These are phyloP conservation scores for Zootoca vivipara DNA, from an alignment of 2,113 vertebrate genomes.

Conservation along the genomic window DNA sequence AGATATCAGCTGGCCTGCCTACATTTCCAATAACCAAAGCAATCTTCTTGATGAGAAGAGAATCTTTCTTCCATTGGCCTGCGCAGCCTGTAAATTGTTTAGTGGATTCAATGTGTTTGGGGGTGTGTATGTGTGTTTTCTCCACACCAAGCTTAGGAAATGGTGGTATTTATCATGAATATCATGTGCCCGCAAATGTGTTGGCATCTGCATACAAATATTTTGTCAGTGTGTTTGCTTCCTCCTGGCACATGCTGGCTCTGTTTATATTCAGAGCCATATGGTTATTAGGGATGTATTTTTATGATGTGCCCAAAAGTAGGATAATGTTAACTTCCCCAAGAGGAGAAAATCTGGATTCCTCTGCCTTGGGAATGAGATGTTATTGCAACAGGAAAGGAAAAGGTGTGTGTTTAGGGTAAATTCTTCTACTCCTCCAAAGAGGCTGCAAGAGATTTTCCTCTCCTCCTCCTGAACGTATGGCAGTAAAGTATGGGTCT, in stretches of 20 bases:
- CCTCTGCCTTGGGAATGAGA: not conserved
- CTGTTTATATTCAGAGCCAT: slow-evolving; percentile 23
- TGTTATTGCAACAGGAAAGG: not conserved
- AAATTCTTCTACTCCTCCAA: not conserved
- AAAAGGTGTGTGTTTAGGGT: not conserved
- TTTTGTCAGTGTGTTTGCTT: slow-evolving; percentile 32
- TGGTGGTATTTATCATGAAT: slow-evolving; percentile 14
- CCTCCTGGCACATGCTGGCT: slow-evolving; percentile 15
- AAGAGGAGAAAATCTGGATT: not conserved
- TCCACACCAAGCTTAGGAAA: not conserved
- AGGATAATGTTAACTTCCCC: not conserved
- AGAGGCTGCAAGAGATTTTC: not conserved
- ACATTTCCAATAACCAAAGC: not conserved
- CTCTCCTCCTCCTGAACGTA: not conserved
- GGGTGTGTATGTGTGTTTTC: not conserved
- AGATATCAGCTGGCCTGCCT: not conserved
- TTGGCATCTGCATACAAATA: slow-evolving; percentile 14
- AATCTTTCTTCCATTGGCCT: not conserved
- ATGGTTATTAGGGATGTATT: slow-evolving; percentile 23
- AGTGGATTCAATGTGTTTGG: not conserved
- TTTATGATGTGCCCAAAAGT: slow-evolving; percentile 13
- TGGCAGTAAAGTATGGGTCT: not conserved
- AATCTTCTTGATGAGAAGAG: not conserved
- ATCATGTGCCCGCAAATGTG: slow-evolving; percentile 4
- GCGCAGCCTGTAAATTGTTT: not conserved